Evolutionary conservation across 2,797 vertebrate genomes (phyloP), one percentile per base, ranked within the genome.

Genomic region (Gambusia yucatana): DNA sequence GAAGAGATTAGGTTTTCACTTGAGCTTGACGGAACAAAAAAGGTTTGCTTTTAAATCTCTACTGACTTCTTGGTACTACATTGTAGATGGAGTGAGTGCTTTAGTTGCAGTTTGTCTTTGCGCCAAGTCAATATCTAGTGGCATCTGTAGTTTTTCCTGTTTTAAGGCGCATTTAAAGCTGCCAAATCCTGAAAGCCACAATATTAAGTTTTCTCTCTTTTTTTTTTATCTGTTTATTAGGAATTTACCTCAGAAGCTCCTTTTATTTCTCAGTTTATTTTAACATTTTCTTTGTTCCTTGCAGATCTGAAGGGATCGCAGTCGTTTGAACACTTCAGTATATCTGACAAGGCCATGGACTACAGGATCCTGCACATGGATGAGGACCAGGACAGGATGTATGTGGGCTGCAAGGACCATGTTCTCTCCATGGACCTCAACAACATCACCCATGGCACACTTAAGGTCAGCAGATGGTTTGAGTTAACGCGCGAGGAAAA

Each of bases 301-400:
- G 59, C 95, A 99, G 98, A 99, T 70, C 96, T 99, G 63, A 96
- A 95, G 94, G 95, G 93, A 85, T 97, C 97, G 8, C 95, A 94
- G 92, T 96, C 97, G 13, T 96, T 97, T 14, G 96, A 98, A 84
- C 96, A 97, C 91, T 97, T 97, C 94, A 96, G 95, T 74, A 93
- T 99, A 78, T 97, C 97, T 17, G 97, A 97, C 71, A 96, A 95
- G 76, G 95, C 97, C 36, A 96, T 99, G 94, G 98, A 99, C 95
- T 99, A 99, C 91, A 96, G 98, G 94, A 98, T 99, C 92, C 96
- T 99, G 86, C 95, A 97, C 69, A 97, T 99, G 98, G 98, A 99
- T 84, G 98, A 99, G 95, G 98, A 99, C 94, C 98, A 99, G 92
- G 98, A 99, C 92, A 95, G 97, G 55, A 97, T 99, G 94, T 99